Conservation (phyloP, 2,888 invertebrate species). For the Rhamnusium bicolor region DNA sequence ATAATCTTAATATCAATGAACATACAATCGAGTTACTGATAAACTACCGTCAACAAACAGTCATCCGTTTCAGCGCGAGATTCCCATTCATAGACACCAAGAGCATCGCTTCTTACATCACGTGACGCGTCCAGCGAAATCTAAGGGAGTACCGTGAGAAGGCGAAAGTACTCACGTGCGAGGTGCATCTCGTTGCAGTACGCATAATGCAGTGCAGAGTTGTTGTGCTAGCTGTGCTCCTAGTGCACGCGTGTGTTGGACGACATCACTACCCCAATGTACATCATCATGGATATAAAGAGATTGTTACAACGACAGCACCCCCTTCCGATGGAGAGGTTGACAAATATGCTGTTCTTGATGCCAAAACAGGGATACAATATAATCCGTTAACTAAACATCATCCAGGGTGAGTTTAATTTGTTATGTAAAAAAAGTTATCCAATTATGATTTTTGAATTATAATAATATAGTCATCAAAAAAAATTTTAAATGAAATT, state of each 20-base stretch:
- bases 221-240: conserved; percentile 22
- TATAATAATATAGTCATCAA: too few species aligned
- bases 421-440: too few species aligned
- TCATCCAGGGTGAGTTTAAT: conserved; percentile 60
- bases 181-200: conserved; percentile 39
- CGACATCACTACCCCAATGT: conserved; percentile 20
- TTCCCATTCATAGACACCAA: conserved; percentile 27
- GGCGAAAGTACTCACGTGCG: conserved; percentile 52
- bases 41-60: not conserved
- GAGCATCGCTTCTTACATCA: conserved; percentile 34
- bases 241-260: conserved; percentile 35
- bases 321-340: conserved; percentile 22
- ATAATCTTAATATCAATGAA: conserved; percentile 1
- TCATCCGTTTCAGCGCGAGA: conserved; percentile 10
- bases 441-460: too few species aligned
- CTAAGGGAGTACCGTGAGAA: conserved; percentile 32
- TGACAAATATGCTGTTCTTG: conserved; percentile 48
- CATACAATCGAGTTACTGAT: not conserved
- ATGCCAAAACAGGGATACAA: conserved; percentile 54
- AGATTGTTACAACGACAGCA: not conserved
- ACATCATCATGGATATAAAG: conserved; percentile 15
- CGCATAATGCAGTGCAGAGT: conserved; percentile 36
- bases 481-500: too few species aligned
- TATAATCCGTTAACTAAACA: conserved; percentile 62
- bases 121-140: conserved; percentile 36